phyloP scores from a whole-genome alignment of 2,113 vertebrate genomes.

The Columba livia region DNA sequence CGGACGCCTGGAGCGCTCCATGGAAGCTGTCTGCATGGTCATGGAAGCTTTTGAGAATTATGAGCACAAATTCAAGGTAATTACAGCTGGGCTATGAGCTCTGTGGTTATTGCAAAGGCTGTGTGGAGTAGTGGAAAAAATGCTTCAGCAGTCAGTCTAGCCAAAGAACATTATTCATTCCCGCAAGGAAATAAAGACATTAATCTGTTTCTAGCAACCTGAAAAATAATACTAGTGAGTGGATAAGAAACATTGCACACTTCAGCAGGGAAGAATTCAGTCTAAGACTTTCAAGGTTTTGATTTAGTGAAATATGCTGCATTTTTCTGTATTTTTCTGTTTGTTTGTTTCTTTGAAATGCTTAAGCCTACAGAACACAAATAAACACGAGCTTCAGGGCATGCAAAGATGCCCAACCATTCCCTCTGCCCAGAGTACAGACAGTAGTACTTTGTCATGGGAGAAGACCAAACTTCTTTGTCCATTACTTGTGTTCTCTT shows the following conservation, averaged over 20 bases:
- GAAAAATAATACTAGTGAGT: neutral
- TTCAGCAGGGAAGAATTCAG: neutral
- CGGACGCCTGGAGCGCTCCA: slow-evolving; percentile 90
- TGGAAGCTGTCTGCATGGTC: slow-evolving; percentile 97
- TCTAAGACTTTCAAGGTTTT: neutral
- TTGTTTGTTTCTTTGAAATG: neutral
- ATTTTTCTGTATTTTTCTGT: neutral
- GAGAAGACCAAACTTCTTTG: neutral
- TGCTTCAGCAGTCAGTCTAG: neutral
- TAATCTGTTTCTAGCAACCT: slow-evolving; percentile 35
- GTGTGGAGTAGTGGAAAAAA: neutral
- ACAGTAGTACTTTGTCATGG: neutral
- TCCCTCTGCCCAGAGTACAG: neutral
- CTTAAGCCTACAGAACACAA: neutral
- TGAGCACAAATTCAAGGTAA: slow-evolving; percentile 96
- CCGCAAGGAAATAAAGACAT: neutral
- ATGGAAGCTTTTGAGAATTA: slow-evolving; percentile 97
- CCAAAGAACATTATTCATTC: slow-evolving; percentile 27
- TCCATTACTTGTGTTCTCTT: neutral
- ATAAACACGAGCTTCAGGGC: neutral
- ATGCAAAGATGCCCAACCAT: neutral
- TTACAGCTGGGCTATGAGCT: neutral
- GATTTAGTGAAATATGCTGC: neutral
- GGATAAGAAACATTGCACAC: neutral
- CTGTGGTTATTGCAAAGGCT: neutral